Base-by-base conservation (phyloP, 2,797 vertebrate species). In the Graptemys geographica region DNA sequence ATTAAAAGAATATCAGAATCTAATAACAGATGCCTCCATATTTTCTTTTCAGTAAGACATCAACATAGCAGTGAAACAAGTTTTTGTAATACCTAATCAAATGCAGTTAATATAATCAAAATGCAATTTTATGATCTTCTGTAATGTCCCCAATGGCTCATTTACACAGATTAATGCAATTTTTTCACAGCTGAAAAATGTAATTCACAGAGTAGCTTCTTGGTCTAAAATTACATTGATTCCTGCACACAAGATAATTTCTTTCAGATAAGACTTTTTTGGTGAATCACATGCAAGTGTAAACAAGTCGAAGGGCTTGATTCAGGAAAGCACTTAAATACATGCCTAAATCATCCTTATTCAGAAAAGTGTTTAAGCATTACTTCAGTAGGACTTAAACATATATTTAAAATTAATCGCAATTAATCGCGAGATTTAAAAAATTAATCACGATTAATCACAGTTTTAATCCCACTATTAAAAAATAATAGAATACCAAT, bases 161-260 rank as follows among this genome's bases (percentile, higher is more conserved):
- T 95, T 94, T 93, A 88, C 76, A 95, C 88, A 89, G 6, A 51
- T 88, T 91, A 97, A 93, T 95, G 88, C 47, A 94, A 55, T 93
- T 90, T 87, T 87, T 33, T 18, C 51, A 93, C 93, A 95, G 81
- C 37, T 93, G 81, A 95, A 96, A 96, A 93, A 90, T 37, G 37
- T 86, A 91, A 95, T 90, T 96, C 65, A 31, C 83, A 85, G 52
- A 95, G 87, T 7, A 90, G 19, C 28, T 93, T 95, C 87, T 90
- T 90, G 55, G 33, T 55, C 85, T 96, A 87, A 97, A 95, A 86
- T 94, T 49, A n/a, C 79, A 93, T 25, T 90, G 78, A 90, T 93
- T 95, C n/a, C 89, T 82, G 69, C 82, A 95, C 84, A 89, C 57
- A 91, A 88, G 56, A 74, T 52, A 49, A 11, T 49, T 56, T 93